phyloP scores from a whole-genome alignment of 1,140 invertebrate species.

The Tetramorium simillimum region DNA sequence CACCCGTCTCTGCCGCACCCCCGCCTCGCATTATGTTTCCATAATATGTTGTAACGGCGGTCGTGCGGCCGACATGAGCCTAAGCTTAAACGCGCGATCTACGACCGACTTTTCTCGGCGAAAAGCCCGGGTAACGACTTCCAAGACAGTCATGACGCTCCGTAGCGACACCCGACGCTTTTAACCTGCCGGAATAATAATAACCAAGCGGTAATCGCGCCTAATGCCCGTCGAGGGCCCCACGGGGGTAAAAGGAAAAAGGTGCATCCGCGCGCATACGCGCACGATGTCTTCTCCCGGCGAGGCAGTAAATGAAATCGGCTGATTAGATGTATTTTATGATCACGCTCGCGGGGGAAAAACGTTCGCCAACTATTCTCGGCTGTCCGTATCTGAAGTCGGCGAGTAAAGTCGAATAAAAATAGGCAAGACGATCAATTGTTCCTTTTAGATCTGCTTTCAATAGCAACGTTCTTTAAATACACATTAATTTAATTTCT shows the following conservation, averaged over 20 bases:
- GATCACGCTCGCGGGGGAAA: not conserved
- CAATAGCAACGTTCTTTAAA: constrained; percentile 31
- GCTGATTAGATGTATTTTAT: constrained; percentile 14
- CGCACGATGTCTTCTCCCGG: not conserved
- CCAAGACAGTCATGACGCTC: constrained; percentile 55
- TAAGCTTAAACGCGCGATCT: constrained; percentile 44
- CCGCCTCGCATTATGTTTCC: constrained; percentile 58
- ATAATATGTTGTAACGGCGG: constrained; percentile 62
- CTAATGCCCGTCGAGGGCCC: constrained; percentile 38
- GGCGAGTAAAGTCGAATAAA: not conserved
- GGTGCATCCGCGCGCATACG: not conserved
- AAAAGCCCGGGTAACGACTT: constrained; percentile 60
- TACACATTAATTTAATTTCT: not conserved
- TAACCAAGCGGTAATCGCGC: constrained; percentile 58
- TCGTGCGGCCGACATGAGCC: constrained; percentile 15
- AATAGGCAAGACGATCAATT: constrained; percentile 5
- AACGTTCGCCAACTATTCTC: not conserved
- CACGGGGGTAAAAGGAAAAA: constrained; percentile 21
- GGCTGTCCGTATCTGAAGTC: not conserved
- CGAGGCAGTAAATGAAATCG: not conserved
- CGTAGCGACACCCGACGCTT: constrained; percentile 57
- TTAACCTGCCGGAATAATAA: constrained; percentile 62
- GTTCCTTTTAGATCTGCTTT: constrained; percentile 29
- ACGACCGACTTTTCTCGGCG: constrained; percentile 58
- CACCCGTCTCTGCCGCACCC: not conserved